Percentiles rank a stretch among this genome's conserved stretches.
These are phyloP conservation scores for Xestobium rufovillosum DNA, from an alignment of 2,888 invertebrate genomes.

Conservation along the genomic window DNA sequence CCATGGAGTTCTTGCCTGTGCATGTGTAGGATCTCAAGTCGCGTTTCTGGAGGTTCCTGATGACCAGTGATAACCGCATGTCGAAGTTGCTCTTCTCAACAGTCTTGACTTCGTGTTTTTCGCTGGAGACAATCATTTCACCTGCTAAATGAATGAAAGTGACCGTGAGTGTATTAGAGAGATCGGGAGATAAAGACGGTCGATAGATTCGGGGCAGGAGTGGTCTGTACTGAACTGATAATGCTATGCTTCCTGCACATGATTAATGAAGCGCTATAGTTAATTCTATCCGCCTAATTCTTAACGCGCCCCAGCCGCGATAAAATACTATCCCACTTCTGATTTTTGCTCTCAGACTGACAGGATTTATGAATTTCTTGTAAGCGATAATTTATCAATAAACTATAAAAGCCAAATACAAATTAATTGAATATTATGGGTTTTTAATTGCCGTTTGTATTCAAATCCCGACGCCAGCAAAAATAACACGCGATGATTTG, in stretches of 20 bases:
- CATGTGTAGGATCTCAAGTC: conserved; percentile 81
- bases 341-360: conserved; percentile 32
- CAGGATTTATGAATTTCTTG: conserved; percentile 34
- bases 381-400: conserved; percentile 29
- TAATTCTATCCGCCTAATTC: conserved; percentile 41
- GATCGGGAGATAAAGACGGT: conserved; percentile 27
- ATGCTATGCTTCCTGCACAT: conserved; percentile 36
- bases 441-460: conserved; percentile 1
- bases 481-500: no score
- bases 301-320: conserved; percentile 32
- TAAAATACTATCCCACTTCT: conserved; percentile 30
- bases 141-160: conserved; percentile 45
- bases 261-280: conserved; percentile 40
- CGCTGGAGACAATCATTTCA: conserved; percentile 77
- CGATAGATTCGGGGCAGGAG: conserved; percentile 32
- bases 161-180: conserved; percentile 25
- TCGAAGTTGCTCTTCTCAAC: conserved; percentile 68
- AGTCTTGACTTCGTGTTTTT: conserved; percentile 70
- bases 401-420: neutral
- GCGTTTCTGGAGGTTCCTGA: conserved; percentile 61
- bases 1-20: conserved; percentile 79
- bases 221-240: conserved; percentile 37
- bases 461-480: no score
- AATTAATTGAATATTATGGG: neutral
- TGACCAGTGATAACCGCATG: conserved; percentile 72